Evolutionary conservation across 2,113 vertebrate genomes (phyloP), one percentile per base, ranked within the genome.

Genomic region (Dendropsophus ebraccatus): DNA sequence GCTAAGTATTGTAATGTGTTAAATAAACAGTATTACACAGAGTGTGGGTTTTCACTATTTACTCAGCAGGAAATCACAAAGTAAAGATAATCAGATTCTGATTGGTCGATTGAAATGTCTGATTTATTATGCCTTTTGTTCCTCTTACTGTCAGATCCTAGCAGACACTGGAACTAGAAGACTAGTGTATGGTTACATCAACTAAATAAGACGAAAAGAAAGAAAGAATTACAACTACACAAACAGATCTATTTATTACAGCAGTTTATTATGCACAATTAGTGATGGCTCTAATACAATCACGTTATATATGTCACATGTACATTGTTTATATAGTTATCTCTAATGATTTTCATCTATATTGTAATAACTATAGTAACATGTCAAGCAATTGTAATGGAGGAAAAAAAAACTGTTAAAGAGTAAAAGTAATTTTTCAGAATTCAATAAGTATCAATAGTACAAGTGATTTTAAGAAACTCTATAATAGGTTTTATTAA

Each of bases 1-100:
- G 58, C 77, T 62, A 81, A 65, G 78, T 81, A 45, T 81, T 45
- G 65, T 81, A 81, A 81, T 81, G 37, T 81, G 56, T 47, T 65
- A 81, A 81, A 81, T 81, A 81, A 81, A 81, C 78, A 81, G 78
- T 81, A 62, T 62, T 81, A 81, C 78, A 60, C 32, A 65, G 52
- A 78, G 56, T 81, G 77, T 80, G 56, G 60, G 35, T 56, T 80
- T 80, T 81, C 78, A 81, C 60, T 81, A 81, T 81, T 81, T 81
- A 28, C 78, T 65, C 37, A 81, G 60, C 23, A 65, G 37, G 35
- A 56, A 56, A 81, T 65, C 58, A 65, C 78, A 81, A 81, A 47
- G 77, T 65, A 62, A 65, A 81, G 78, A 81, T 65, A 81, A 81
- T 81, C 65, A 37, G 54, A 80, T 81, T 81, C 56, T 65, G 21